A percentile compares a stretch with the other conserved stretches of the same genome.
Evolutionary conservation across 2,113 vertebrate genomes (phyloP).

Genomic region (Crotalus helleri): DNA sequence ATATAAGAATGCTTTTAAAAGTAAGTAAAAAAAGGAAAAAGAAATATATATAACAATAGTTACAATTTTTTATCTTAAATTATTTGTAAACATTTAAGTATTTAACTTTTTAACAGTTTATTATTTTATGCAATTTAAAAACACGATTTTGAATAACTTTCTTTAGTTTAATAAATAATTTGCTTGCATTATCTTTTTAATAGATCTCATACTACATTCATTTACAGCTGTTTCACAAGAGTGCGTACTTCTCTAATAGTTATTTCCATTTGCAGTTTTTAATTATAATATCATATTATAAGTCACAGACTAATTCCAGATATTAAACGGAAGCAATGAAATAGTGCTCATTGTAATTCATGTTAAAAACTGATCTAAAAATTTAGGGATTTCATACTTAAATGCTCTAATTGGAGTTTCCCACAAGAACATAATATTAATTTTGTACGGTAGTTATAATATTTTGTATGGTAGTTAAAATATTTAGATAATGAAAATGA

Average conservation of each 20-base stretch:
- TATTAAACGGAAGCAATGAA: neutral
- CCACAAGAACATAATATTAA: neutral
- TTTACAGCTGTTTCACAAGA: neutral
- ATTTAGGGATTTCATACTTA: neutral
- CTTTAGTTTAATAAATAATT: neutral
- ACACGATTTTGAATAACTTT: neutral
- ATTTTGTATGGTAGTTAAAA: neutral
- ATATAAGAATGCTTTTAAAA: neutral
- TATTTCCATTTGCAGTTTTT: neutral
- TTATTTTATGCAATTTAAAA: neutral
- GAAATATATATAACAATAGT: neutral
- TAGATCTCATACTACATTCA: neutral
- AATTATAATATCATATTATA: neutral
- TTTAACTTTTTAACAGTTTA: conserved; percentile 8
- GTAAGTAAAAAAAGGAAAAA: neutral
- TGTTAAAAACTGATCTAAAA: neutral
- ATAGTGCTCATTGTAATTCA: neutral
- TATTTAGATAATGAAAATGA: neutral
- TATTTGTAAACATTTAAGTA: conserved; percentile 12
- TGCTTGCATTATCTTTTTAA: neutral
- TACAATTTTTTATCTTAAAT: conserved; percentile 4
- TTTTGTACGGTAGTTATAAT: neutral
- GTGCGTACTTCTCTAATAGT: neutral
- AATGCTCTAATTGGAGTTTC: neutral
- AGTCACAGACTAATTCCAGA: neutral